phyloP scores from a whole-genome alignment of 2,797 vertebrate genomes.

The Orientallactaga sibirica region DNA sequence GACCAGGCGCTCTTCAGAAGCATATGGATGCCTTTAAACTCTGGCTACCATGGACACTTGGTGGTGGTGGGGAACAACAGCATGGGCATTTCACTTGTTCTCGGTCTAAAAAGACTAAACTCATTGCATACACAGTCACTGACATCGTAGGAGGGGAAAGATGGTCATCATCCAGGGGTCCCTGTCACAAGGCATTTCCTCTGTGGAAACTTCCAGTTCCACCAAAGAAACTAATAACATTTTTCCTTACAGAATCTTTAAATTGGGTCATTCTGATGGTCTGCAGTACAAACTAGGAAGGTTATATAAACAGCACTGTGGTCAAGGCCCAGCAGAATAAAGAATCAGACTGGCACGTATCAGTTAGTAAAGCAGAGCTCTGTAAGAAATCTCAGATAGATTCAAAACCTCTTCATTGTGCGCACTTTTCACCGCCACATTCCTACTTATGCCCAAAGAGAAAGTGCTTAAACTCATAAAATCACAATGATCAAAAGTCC shows the following conservation, averaged over 20 bases:
- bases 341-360: rapidly evolving
- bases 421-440: background rate
- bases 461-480: rapidly evolving
- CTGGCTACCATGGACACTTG: background rate
- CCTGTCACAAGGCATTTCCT: rapidly evolving
- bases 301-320: background rate
- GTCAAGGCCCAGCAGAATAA: background rate
- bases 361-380: background rate
- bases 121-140: rapidly evolving
- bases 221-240: background rate
- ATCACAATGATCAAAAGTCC: background rate
- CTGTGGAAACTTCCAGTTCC: background rate
- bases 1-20: background rate
- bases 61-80: background rate
- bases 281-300: rapidly evolving
- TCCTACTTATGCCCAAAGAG: rapidly evolving
- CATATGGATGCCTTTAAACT: background rate
- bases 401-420: rapidly evolving
- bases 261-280: background rate
- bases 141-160: too few relatives aligned
- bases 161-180: rapidly evolving
- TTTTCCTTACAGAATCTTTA: background rate
- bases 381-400: background rate
- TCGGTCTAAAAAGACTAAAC: background rate
- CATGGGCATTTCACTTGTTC: too few relatives aligned